Conservation (phyloP, 2,797 vertebrate species). For the Cynodonichthys magdalenae region DNA sequence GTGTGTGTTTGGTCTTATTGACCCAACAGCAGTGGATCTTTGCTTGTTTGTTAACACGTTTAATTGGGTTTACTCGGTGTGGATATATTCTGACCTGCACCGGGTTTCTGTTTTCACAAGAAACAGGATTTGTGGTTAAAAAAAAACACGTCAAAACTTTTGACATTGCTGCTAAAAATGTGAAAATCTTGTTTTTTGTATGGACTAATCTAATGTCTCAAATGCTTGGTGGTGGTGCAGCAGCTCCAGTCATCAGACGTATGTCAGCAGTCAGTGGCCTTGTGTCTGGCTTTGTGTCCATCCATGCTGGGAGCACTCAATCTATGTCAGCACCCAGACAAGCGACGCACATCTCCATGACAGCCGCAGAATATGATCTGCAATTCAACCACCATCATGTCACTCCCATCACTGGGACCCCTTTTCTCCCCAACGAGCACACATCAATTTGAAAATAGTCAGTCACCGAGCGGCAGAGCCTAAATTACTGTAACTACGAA, state of each 20-base stretch:
- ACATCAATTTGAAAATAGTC: conserved; percentile 70
- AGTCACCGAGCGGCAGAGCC: conserved; percentile 39
- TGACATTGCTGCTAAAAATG: background rate
- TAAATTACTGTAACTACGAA: conserved; percentile 62
- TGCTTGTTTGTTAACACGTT: conserved; percentile 84
- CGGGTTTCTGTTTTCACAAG: conserved; percentile 38
- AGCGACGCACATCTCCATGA: conserved; percentile 63
- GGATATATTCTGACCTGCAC: conserved; percentile 59
- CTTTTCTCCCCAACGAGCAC: conserved; percentile 55
- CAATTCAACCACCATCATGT: conserved; percentile 74
- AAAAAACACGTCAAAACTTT: background rate
- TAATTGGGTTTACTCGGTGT: conserved; percentile 80
- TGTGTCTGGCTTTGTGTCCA: conserved; percentile 72
- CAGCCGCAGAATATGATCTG: conserved; percentile 76
- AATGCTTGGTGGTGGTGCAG: conserved; percentile 21
- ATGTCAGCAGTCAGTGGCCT: conserved; percentile 78
- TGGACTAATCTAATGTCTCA: background rate
- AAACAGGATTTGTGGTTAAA: conserved; percentile 27
- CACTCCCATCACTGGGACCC: conserved; percentile 55
- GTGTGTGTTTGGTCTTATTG: conserved; percentile 72
- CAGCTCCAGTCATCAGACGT: conserved; percentile 66
- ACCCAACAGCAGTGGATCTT: conserved; percentile 79
- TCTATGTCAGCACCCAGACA: conserved; percentile 79
- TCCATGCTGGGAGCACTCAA: conserved; percentile 72
- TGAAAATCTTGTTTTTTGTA: too few relatives aligned